Base-by-base conservation (phyloP, 1,140 invertebrate species). In the Drosophila equinoxialis region DNA sequence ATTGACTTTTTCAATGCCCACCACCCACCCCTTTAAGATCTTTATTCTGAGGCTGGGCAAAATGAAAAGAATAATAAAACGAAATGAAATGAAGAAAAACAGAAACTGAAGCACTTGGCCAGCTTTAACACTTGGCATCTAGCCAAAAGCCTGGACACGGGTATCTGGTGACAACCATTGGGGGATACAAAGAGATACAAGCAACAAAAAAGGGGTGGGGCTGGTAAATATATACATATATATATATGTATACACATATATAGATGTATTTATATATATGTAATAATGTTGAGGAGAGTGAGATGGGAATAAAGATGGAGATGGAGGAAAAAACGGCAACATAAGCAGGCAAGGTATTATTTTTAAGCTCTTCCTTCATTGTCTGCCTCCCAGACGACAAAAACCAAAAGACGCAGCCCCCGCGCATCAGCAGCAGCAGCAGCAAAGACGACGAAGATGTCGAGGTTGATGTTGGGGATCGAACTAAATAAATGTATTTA, bases 401-500 rank as follows among this genome's bases (percentile, higher is more conserved):
- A 61, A 59, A 39, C 35, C 23, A 14, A 42, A 48, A 62, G 59
- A 65, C 59, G 66, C 61, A 68, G 79, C 45, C 45, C 45, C 45
- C 35, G 61, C 37, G 35, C 8, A 33, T 13, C 7, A 7, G 64
- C 6, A 3, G 30, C 10, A 17, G 30, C 26, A 13, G 6, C 39
- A 51, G 71, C n/a, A 20, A n/a, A 8, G 26, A 42, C 54, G 59
- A 65, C 59, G 63, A 65, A 68, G 79, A 78, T 64, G 79, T 78
- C 71, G 76, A 72, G 69, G 76, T 69, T 85, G 74, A 84, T 57
- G 77, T 77, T 69, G 81, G 45, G 45, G 83, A 86, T 86, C 82
- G 82, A 86, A 86, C 83, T 86, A 87, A 87, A 87, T 86, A 87
- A 87, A 86, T 87, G 76, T 86, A 87, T 82, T 87, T 87, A 82